A percentile compares a stretch with the other conserved stretches of the same genome.
Evolutionary conservation across 2,888 invertebrate genomes (phyloP).

Genomic region (Sussaba pulchella): DNA sequence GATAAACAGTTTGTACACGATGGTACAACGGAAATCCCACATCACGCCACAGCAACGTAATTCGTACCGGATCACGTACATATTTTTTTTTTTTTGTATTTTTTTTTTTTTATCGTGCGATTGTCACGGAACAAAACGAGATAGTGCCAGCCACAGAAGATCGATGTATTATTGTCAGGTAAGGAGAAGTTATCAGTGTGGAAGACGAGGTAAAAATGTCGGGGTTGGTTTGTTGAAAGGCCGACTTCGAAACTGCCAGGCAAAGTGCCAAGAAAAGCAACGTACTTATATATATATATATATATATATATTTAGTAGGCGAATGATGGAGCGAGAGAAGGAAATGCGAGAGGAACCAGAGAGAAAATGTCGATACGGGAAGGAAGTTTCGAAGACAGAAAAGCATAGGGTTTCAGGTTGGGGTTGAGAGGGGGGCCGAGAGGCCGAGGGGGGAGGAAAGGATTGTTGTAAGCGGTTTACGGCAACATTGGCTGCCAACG

Average conservation of each 20-base stretch:
- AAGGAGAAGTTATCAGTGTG: constrained; percentile 4
- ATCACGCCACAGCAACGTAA: too few species aligned
- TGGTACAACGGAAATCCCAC: too few species aligned
- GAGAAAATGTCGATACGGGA: constrained; percentile 4
- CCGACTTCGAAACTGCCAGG: constrained; percentile 18
- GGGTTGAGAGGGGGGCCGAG: too few species aligned
- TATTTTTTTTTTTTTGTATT: too few species aligned
- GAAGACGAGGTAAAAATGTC: constrained; percentile 2
- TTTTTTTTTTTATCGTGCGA: too few species aligned
- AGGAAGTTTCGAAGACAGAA: constrained; percentile 38
- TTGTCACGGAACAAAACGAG: not conserved
- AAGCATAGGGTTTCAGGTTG: constrained; percentile 16
- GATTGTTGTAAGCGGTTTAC: constrained; percentile 70
- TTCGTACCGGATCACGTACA: too few species aligned
- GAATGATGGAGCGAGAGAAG: constrained; percentile 41
- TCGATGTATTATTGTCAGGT: constrained; percentile 6
- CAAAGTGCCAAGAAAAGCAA: constrained; percentile 33
- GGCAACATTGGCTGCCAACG: constrained; percentile 61
- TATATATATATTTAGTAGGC: constrained; percentile 5
- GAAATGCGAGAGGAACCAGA: not conserved
- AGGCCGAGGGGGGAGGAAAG: too few species aligned
- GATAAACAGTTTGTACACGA: too few species aligned
- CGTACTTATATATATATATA: not conserved
- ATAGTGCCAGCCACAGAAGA: not conserved
- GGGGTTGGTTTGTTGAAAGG: constrained; percentile 2